Evolutionary conservation across 1,140 invertebrate genomes (phyloP).

Genomic region (Conus ventricosus): DNA sequence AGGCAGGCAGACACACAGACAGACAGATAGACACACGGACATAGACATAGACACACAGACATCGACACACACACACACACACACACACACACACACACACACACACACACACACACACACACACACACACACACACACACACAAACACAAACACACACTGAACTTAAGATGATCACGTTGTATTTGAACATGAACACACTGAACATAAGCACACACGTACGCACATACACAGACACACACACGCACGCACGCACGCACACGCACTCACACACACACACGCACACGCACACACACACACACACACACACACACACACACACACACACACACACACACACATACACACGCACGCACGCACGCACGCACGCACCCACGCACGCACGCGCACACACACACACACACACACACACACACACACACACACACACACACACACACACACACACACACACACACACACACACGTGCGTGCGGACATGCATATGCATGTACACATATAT

Average conservation of each 20-base stretch:
- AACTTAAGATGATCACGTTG: too few species aligned
- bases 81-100: conserved; percentile 15
- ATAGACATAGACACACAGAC: conserved; percentile 7
- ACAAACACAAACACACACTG: too few species aligned
- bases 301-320: conserved; percentile 26
- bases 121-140: not conserved
- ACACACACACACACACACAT: conserved; percentile 6
- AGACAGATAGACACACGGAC: conserved; percentile 16
- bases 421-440: conserved; percentile 20
- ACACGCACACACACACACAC: conserved; percentile 31
- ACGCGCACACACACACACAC: conserved; percentile 10
- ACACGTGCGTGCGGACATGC: not conserved
- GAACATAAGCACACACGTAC: too few species aligned
- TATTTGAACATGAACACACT: not conserved
- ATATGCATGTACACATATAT: too few species aligned
- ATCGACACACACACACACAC: conserved; percentile 22
- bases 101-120: not conserved
- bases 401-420: conserved; percentile 19
- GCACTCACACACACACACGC: conserved; percentile 17
- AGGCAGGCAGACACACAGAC: not conserved
- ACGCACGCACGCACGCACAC: not conserved
- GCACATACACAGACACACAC: not conserved
- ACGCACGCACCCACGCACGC: not conserved
- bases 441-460: conserved; percentile 29
- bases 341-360: not conserved